Conservation (phyloP, 1,140 invertebrate species). For the Anastrepha ludens region DNA sequence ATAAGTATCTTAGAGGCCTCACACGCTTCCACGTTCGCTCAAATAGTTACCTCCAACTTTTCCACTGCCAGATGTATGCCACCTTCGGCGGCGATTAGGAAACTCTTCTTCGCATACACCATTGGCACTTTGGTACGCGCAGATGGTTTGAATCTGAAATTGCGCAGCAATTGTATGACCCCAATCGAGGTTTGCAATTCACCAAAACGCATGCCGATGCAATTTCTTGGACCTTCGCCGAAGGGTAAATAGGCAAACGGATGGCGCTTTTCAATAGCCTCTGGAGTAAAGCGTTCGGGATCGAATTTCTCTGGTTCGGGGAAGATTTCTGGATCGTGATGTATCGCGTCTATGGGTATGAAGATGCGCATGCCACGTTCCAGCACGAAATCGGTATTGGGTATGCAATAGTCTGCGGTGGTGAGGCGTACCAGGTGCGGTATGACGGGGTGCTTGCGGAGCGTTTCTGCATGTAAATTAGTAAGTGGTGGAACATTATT, state of each 20-base stretch:
- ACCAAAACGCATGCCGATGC: conserved; percentile 76
- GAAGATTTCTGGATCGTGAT: conserved; percentile 79
- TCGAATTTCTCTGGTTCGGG: conserved; percentile 81
- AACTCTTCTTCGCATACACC: conserved; percentile 56
- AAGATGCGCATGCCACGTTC: conserved; percentile 67
- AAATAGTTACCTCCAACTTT: not conserved
- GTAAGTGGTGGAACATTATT: too few species aligned
- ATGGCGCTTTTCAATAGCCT: conserved; percentile 73
- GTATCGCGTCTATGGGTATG: conserved; percentile 78
- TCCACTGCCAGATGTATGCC: conserved; percentile 51
- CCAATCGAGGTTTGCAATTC: conserved; percentile 74
- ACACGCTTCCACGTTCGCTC: not conserved
- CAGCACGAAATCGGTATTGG: conserved; percentile 65
- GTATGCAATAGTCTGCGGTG: conserved; percentile 64
- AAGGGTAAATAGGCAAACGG: conserved; percentile 77
- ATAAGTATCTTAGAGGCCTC: too few species aligned
- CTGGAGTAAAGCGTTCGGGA: conserved; percentile 80
- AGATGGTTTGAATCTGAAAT: conserved; percentile 60
- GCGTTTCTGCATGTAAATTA: conserved; percentile 58
- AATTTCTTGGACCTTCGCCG: conserved; percentile 76
- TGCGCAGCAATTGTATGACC: conserved; percentile 61
- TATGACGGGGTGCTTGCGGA: conserved; percentile 75
- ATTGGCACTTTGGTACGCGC: conserved; percentile 15
- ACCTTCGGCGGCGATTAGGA: not conserved
- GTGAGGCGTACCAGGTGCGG: conserved; percentile 65